phyloP scores from a whole-genome alignment of 2,113 vertebrate genomes.

The Geococcyx californianus region DNA sequence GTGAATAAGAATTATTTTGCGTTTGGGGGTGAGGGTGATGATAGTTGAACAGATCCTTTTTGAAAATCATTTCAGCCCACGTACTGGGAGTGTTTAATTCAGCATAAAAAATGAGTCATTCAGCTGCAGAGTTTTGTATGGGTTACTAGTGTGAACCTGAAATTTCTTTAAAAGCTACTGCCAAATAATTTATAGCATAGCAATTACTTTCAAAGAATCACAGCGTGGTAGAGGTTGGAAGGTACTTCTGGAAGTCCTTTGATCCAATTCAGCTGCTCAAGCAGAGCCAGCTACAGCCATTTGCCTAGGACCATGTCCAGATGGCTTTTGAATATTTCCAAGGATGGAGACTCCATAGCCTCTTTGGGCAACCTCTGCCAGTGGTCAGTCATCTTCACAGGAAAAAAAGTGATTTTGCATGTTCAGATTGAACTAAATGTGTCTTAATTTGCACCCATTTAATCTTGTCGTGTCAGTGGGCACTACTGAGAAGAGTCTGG shows the following conservation, averaged over 20 bases:
- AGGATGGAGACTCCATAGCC: background rate
- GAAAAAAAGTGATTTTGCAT: accelerated
- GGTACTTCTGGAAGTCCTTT: background rate
- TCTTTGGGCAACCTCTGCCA: background rate
- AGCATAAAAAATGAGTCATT: background rate
- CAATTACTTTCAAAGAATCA: background rate
- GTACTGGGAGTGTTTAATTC: background rate
- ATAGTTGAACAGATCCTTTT: background rate
- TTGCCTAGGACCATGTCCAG: background rate
- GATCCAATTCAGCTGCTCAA: background rate
- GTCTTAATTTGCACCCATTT: background rate
- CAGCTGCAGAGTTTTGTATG: background rate
- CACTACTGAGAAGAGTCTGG: background rate
- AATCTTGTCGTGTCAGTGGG: background rate
- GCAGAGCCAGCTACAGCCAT: background rate
- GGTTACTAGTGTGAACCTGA: background rate
- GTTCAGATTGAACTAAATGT: background rate
- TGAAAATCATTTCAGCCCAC: background rate
- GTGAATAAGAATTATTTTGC: constrained; percentile 1
- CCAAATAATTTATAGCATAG: background rate
- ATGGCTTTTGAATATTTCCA: background rate
- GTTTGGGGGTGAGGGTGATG: background rate
- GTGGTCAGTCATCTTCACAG: background rate
- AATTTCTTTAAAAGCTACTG: background rate
- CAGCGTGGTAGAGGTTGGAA: background rate